These are phyloP conservation scores for Pogonus chalceus DNA, from an alignment of 1,140 invertebrate species.

Conservation along the genomic window DNA sequence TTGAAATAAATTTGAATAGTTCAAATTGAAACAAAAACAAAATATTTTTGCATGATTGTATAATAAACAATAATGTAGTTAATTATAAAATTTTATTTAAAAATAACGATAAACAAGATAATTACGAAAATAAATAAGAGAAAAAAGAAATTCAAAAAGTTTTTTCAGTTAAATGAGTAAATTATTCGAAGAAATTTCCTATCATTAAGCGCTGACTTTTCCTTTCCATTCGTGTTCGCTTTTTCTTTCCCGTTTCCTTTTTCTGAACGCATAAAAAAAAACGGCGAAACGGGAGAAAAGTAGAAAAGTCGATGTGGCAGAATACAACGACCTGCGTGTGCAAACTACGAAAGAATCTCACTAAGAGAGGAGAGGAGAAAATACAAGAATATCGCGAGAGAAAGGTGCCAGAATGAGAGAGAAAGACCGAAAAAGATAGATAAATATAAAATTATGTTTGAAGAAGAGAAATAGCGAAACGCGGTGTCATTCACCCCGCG, in stretches of 20 bases:
- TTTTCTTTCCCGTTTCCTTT: neutral
- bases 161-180: too few relatives aligned
- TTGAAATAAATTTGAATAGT: too few relatives aligned
- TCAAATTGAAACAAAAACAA: too few relatives aligned
- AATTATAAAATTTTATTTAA: too few relatives aligned
- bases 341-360: neutral
- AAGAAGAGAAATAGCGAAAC: neutral
- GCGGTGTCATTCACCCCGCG: neutral
- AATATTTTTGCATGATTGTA: too few relatives aligned
- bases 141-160: too few relatives aligned
- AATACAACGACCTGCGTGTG: neutral
- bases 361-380: neutral
- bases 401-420: neutral
- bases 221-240: neutral
- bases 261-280: neutral
- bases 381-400: neutral
- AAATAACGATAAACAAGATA: too few relatives aligned
- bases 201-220: neutral
- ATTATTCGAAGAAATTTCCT: too few relatives aligned
- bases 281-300: too few relatives aligned
- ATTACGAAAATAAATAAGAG: too few relatives aligned
- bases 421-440: neutral
- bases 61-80: too few relatives aligned
- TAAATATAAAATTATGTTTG: neutral
- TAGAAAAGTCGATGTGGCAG: neutral